Evolutionary conservation across 2,113 vertebrate species (phyloP), one percentile per base, ranked within the genome.

Genomic region (Clarias gariepinus): DNA sequence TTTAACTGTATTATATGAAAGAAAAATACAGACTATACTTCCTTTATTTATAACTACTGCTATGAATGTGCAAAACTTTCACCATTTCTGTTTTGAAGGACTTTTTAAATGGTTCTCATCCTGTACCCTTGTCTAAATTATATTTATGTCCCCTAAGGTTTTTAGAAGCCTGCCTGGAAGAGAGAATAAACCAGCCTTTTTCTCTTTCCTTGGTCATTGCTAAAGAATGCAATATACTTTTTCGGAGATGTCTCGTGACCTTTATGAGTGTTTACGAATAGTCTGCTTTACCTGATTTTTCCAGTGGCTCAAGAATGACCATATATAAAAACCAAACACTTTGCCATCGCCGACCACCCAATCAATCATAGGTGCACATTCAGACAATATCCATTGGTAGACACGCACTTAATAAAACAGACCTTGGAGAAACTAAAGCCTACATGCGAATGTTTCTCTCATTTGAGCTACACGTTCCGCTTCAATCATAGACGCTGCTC

Each of bases 141-240:
- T 41, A 21, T 73, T 41, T 41, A 73, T 21, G 33, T 21, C 33
- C 7, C 47, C 3, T 25, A 30, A 55, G n/a, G 3, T 78, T 78
- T 47, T 78, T 1, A 30, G 52, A 53, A 78, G 15, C 52, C 16
- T 55, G 52, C 52, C 30, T 78, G 52, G 76, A 80, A 2, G 18
- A 23, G 18, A 80, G 19, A 55, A 60, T 33, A 80, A n/a, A 78
- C n/a, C 52, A 78, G 15, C 7, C 77, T 21, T 79, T 79, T 33
- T 12, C 18, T 58, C 16, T 19, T 9, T 55, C 28, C 53, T 61
- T 2, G 2, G 53, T 80, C 77, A 80, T 19, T 13, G 10, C 57
- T 36, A 41, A 60, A 61, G 78, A 81, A 81, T 81, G 57, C 30
- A 81, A 15, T 41, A 81, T 41, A 81, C 78, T 18, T 60, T 30